Conservation (phyloP, 1,140 invertebrate species). For the Phenacoccus solenopsis region DNA sequence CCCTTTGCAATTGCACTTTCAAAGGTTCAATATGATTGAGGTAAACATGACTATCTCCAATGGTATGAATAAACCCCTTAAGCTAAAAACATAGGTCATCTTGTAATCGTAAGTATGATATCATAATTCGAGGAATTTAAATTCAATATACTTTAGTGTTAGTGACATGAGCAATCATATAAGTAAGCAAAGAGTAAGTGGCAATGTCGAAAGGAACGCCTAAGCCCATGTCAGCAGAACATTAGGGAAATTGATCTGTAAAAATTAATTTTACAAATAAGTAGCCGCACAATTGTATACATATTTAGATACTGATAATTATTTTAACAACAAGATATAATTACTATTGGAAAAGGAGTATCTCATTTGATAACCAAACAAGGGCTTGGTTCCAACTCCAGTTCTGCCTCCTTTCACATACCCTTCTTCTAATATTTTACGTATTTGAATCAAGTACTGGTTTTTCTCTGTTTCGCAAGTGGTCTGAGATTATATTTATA, state of each 20-base stretch:
- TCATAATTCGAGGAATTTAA: background rate
- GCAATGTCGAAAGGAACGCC: conserved; percentile 99
- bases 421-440: conserved; percentile 52
- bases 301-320: background rate
- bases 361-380: conserved; percentile 86
- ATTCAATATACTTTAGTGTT: background rate
- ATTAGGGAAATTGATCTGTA: conserved; percentile 64
- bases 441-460: conserved; percentile 42
- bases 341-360: conserved; percentile 61
- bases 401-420: conserved; percentile 66
- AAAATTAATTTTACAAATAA: conserved; percentile 19
- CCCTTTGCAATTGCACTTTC: conserved; percentile 65
- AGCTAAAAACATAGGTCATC: no score
- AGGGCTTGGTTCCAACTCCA: conserved; percentile 70
- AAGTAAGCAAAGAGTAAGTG: conserved; percentile 85
- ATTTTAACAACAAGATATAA: background rate
- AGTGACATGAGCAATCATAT: conserved; percentile 89
- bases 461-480: background rate
- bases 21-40: conserved; percentile 80
- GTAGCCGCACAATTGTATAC: background rate
- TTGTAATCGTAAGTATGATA: background rate
- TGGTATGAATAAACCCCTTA: conserved; percentile 90
- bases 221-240: conserved; percentile 94
- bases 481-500: no score
- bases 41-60: conserved; percentile 96